Conservation (phyloP, 2,797 vertebrate species). For the Gastrophryne carolinensis region DNA sequence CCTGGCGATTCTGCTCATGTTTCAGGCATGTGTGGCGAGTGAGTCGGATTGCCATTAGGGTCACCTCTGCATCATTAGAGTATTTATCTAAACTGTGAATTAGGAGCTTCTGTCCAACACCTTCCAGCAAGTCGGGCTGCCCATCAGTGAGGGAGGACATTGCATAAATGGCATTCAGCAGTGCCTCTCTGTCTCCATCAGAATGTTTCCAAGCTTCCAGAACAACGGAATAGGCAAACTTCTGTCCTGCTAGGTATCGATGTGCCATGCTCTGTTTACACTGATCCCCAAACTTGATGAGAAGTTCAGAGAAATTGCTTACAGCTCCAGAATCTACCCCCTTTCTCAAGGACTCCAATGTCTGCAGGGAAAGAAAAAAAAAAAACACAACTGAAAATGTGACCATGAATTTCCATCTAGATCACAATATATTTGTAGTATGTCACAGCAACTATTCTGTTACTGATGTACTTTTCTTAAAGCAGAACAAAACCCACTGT, state of each 20-base stretch:
- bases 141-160: slow-evolving; percentile 79
- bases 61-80: slow-evolving; percentile 58
- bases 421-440: too few relatives aligned
- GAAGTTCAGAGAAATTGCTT: slow-evolving; percentile 53
- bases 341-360: slow-evolving; percentile 73
- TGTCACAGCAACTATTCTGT: too few relatives aligned
- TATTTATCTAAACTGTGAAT: slow-evolving; percentile 65
- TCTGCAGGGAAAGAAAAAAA: slow-evolving; percentile 62
- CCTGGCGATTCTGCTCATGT: slow-evolving; percentile 90
- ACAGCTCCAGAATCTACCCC: slow-evolving; percentile 55
- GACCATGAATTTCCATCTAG: not conserved
- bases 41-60: slow-evolving; percentile 62
- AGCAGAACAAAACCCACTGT: too few relatives aligned
- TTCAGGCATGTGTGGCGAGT: slow-evolving; percentile 83
- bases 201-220: slow-evolving; percentile 75
- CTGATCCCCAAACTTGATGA: slow-evolving; percentile 75
- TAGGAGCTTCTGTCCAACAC: slow-evolving; percentile 74
- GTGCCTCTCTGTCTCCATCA: slow-evolving; percentile 53
- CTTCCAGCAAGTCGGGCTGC: slow-evolving; percentile 88
- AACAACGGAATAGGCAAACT: slow-evolving; percentile 83
- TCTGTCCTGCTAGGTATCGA: slow-evolving; percentile 84
- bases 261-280: slow-evolving; percentile 79
- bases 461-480: too few relatives aligned
- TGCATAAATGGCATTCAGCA: slow-evolving; percentile 69
- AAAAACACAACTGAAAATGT: too few relatives aligned